phyloP scores from a whole-genome alignment of 2,888 invertebrate species.

The Drosophila hawaiiensis region DNA sequence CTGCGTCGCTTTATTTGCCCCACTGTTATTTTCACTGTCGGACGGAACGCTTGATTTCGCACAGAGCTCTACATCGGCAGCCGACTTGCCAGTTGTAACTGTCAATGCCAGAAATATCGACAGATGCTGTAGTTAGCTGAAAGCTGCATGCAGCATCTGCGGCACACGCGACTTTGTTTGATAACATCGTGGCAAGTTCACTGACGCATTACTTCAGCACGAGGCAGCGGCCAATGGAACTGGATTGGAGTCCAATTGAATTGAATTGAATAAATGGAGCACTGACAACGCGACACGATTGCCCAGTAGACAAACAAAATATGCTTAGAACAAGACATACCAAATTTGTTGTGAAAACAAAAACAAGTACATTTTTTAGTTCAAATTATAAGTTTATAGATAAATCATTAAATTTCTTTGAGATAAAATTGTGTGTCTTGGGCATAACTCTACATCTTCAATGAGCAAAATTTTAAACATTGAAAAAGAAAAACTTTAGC shows the following conservation, averaged over 20 bases:
- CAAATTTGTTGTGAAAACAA: not conserved
- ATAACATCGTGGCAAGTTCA: slow-evolving; percentile 10
- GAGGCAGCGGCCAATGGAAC: not conserved
- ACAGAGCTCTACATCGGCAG: slow-evolving; percentile 3
- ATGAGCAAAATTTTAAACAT: slow-evolving; percentile 8
- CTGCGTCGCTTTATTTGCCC: slow-evolving; percentile 3
- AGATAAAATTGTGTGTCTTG: not conserved
- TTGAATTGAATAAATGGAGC: not conserved
- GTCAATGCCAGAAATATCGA: slow-evolving; percentile 9
- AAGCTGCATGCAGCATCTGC: slow-evolving; percentile 6
- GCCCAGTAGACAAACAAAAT: not conserved
- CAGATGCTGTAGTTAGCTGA: slow-evolving; percentile 1
- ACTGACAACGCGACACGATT: not conserved
- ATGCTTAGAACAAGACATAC: not conserved
- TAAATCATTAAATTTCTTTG: not conserved
- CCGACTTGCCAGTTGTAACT: slow-evolving; percentile 6
- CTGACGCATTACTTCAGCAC: slow-evolving; percentile 2
- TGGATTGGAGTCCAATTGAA: not conserved
- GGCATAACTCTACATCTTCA: not conserved
- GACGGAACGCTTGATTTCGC: not conserved
- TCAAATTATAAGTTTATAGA: not conserved
- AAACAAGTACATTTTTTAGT: not conserved
- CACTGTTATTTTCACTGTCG: slow-evolving; percentile 7
- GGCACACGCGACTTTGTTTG: slow-evolving; percentile 27
- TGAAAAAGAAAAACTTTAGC: not conserved